Conservation (phyloP, 1,140 invertebrate species). For the Myzus persicae region DNA sequence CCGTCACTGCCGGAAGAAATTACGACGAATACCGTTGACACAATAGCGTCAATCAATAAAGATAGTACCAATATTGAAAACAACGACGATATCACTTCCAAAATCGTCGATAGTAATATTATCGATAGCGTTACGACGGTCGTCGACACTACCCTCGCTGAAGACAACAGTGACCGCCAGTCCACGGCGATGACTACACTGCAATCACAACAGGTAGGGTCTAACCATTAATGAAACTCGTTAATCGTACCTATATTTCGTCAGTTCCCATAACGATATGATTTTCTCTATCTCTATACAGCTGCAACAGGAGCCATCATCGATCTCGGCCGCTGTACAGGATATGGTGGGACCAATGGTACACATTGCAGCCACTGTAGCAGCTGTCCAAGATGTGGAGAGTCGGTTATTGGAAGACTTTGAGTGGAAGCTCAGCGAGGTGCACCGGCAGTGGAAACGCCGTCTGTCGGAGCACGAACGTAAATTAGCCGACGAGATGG, state of each 20-base stretch:
- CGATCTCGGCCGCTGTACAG: background rate
- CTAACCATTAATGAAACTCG: too few species aligned
- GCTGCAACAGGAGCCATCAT: background rate
- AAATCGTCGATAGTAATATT: background rate
- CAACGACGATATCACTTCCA: background rate
- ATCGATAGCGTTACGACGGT: background rate
- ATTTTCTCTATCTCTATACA: background rate
- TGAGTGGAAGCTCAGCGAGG: conserved; percentile 37
- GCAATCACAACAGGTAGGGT: background rate
- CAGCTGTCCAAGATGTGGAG: conserved; percentile 16
- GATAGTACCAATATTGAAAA: background rate
- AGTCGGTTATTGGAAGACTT: conserved; percentile 13
- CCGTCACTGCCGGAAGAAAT: background rate
- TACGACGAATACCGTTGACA: background rate
- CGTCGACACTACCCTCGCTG: background rate
- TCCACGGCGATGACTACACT: background rate
- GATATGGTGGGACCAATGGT: background rate
- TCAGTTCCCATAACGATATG: background rate
- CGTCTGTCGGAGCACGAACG: background rate
- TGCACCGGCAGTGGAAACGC: background rate
- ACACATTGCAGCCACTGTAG: background rate
- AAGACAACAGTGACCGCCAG: background rate
- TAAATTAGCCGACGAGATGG: background rate
- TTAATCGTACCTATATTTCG: background rate
- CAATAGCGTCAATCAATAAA: too few species aligned